These are phyloP conservation scores for Megalonaias nervosa DNA, from an alignment of 1,140 invertebrate species.

Conservation along the genomic window DNA sequence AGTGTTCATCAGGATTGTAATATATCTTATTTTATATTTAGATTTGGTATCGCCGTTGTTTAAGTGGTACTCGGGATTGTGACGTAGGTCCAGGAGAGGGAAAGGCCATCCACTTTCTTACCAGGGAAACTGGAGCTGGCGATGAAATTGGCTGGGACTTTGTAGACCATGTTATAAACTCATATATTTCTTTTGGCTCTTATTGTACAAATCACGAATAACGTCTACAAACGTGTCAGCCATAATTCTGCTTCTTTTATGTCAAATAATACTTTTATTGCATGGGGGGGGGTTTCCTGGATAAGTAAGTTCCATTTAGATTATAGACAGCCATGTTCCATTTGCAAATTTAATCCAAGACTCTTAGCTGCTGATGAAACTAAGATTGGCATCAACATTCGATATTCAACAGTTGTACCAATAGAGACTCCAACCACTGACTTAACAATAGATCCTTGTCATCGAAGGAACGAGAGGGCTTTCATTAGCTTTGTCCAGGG, in stretches of 20 bases:
- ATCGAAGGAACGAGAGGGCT: too few species aligned
- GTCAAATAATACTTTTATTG: conserved; percentile 3
- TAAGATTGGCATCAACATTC: not conserved
- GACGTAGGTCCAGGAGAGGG: too few species aligned
- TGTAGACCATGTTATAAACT: conserved; percentile 9
- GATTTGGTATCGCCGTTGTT: too few species aligned
- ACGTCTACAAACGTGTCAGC: not conserved
- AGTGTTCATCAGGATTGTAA: too few species aligned
- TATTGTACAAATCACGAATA: conserved; percentile 9
- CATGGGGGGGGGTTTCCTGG: conserved; percentile 12
- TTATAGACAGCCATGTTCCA: conserved; percentile 11
- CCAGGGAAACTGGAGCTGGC: not conserved
- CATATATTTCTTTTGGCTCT: conserved; percentile 10
- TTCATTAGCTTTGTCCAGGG: too few species aligned
- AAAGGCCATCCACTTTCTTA: too few species aligned
- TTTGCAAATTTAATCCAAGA: conserved; percentile 15
- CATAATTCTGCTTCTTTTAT: conserved; percentile 12
- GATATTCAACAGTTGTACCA: not conserved
- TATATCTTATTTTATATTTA: too few species aligned
- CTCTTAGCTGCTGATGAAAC: conserved; percentile 8
- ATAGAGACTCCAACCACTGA: conserved; percentile 2
- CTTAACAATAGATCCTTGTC: too few species aligned
- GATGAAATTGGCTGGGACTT: conserved; percentile 11
- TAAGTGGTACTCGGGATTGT: too few species aligned
- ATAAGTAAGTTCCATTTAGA: conserved; percentile 12